Conservation (phyloP, 2,888 invertebrate species). For the Andricus quercusramuli region DNA sequence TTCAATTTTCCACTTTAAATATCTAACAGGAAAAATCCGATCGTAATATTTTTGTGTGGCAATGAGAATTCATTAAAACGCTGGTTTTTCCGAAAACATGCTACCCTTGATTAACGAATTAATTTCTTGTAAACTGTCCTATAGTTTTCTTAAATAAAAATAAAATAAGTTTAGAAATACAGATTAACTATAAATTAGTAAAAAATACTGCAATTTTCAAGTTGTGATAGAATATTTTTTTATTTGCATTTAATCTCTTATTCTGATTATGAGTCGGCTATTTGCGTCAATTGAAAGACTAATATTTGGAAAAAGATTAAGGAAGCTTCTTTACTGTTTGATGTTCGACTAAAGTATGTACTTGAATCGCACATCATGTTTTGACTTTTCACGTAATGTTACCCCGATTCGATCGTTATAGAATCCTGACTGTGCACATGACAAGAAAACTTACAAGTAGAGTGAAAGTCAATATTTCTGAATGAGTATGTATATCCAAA, state of each 20-base stretch:
- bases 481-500: background rate
- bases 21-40: too few species aligned
- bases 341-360: background rate
- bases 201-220: background rate
- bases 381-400: background rate
- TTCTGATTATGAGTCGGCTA: background rate
- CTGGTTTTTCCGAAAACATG: too few species aligned
- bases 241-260: background rate
- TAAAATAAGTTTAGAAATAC: background rate
- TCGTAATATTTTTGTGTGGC: too few species aligned
- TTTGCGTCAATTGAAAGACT: background rate
- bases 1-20: too few species aligned
- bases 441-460: background rate
- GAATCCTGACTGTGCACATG: background rate
- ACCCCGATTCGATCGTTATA: background rate
- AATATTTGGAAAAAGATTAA: background rate
- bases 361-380: background rate
- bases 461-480: background rate
- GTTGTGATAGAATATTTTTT: background rate
- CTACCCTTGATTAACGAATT: too few species aligned
- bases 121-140: too few species aligned
- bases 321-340: background rate
- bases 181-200: background rate
- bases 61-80: too few species aligned
- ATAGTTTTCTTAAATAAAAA: background rate